Evolutionary conservation across 2,113 vertebrate species (phyloP), one percentile per base, ranked within the genome.

Genomic region (Nycticryphes semicollaris): DNA sequence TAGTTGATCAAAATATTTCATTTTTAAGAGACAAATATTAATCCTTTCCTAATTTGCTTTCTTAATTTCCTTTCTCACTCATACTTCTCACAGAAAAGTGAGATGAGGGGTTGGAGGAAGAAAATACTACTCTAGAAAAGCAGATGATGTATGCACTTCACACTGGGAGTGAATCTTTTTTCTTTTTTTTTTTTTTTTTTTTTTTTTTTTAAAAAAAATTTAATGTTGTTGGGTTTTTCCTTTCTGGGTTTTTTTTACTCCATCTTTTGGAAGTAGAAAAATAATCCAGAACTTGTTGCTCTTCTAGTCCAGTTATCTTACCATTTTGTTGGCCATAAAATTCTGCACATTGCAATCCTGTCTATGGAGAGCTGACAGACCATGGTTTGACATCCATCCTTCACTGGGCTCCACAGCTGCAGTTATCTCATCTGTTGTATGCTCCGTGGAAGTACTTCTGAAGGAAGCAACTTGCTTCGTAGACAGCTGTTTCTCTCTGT

Each of bases 111-210:
- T 22, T 92, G 33, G 33, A 76, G 17, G 15, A 21, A 79, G 74
- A 78, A 66, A 10, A 6, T 39, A 13, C 6, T 60, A 3, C 6
- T 73, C 30, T 23, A 39, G 72, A 91, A 60, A 84, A 66, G 16
- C 15, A 59, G 23, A 20, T 76, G 5, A 56, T 84, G 20, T 43
- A 9, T 60, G 30, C 10, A 56, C 18, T 70, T 87, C 31, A 17
- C 4, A 9, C 0, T 2, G 27, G 23, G 27, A 80, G 15, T 77
- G 19, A 47, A 51, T n/a, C 0, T 30, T 28, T 23, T 14, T 17
- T 45, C 12, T 13, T 14, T 17, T 4, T 1, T 4, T 12, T 14
- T 18, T 14, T 1, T 4, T 28, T 12, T 59, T 56, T 63, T 60
- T 21, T n/a, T n/a, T n/a, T n/a, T n/a, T n/a, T n/a, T n/a, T n/a